Evolutionary conservation across 2,888 invertebrate genomes (phyloP).

Genomic region (Lumbricus terrestris): DNA sequence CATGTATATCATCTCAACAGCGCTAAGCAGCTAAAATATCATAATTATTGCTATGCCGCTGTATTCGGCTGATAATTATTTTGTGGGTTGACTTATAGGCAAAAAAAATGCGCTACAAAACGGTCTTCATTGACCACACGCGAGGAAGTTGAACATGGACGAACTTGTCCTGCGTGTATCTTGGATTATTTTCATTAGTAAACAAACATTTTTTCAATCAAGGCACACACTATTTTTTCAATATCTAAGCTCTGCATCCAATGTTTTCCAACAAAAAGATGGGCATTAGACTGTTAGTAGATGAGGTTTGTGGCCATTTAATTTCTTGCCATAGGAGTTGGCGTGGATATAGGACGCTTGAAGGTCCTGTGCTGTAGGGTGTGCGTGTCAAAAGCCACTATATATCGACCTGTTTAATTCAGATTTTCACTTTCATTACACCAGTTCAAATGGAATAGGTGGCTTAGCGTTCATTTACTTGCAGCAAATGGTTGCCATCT

Average conservation of each 20-base stretch:
- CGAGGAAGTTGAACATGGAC: conserved; percentile 14
- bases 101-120: not conserved
- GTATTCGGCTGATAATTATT: not conserved
- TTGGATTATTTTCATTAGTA: not conserved
- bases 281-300: conserved; percentile 7
- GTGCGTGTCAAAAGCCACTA: not conserved
- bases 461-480: not conserved
- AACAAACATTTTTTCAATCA: not conserved
- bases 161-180: not conserved
- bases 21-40: no score
- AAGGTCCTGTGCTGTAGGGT: not conserved
- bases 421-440: not conserved
- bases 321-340: not conserved
- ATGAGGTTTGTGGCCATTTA: conserved; percentile 13
- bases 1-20: no score
- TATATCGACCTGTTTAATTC: not conserved
- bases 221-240: not conserved
- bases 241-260: not conserved
- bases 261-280: conserved; percentile 17
- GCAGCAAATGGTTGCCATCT: not conserved
- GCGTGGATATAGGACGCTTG: not conserved
- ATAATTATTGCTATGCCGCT: no score
- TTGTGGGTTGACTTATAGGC: not conserved
- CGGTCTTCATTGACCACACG: not conserved
- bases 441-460: not conserved